Percentiles rank a stretch among this genome's conserved stretches.
Conservation (phyloP, 2,888 invertebrate species). For the Embidobia sp. region DNA sequence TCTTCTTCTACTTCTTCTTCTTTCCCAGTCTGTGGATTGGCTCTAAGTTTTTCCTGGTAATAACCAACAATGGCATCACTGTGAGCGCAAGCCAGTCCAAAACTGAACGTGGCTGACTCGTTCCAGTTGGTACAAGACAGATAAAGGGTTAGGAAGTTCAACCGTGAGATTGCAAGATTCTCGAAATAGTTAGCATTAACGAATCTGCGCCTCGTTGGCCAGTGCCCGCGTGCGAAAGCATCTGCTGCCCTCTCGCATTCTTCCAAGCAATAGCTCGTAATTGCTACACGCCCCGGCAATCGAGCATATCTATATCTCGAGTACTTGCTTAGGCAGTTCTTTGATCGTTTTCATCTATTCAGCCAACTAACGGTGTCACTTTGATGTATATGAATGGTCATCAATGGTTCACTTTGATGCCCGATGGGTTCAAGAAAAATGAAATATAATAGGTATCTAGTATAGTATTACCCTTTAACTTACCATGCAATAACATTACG, state of each 20-base stretch:
- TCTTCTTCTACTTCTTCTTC: too few species aligned
- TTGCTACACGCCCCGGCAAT: constrained; percentile 66
- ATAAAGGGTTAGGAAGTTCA: constrained; percentile 73
- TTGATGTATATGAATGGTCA: constrained; percentile 23
- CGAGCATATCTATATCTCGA: constrained; percentile 59
- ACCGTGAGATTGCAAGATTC: constrained; percentile 75
- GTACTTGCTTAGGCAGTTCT: constrained; percentile 54
- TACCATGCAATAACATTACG: too few species aligned
- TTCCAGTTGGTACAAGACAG: constrained; percentile 69
- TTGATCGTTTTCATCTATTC: constrained; percentile 44
- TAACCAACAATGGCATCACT: constrained; percentile 71
- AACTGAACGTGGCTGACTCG: not conserved
- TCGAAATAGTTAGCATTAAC: constrained; percentile 75
- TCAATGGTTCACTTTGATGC: too few species aligned
- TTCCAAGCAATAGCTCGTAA: constrained; percentile 64
- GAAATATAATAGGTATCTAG: too few species aligned
- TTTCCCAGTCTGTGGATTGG: constrained; percentile 53
- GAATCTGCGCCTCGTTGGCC: constrained; percentile 66
- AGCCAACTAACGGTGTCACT: constrained; percentile 40
- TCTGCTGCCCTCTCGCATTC: constrained; percentile 59
- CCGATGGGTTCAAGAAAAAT: too few species aligned
- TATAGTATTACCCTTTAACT: too few species aligned
- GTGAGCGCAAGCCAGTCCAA: too few species aligned
- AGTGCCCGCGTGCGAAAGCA: constrained; percentile 65
- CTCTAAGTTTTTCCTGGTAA: too few species aligned